Conservation (phyloP, 2,797 vertebrate genomes). For the Dendrocincla fuliginosa region DNA sequence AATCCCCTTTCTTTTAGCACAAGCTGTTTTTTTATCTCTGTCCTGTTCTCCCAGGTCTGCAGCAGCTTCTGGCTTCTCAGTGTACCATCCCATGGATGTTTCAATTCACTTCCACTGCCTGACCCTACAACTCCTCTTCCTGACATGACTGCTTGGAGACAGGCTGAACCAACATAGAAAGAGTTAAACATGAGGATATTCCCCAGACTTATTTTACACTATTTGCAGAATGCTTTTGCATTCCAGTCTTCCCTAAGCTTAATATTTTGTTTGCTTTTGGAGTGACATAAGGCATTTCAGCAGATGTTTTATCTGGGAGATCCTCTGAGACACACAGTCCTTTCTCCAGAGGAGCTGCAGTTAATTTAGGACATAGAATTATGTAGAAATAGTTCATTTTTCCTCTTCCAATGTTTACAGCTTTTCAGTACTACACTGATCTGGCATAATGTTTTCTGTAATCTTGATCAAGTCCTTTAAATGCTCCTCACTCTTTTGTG, state of each 20-base stretch:
- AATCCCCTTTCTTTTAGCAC: neutral
- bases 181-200: neutral
- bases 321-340: constrained; percentile 34
- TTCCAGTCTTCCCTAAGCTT: constrained; percentile 36
- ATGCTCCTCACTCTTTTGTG: neutral
- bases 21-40: neutral
- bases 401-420: neutral
- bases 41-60: neutral
- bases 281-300: constrained; percentile 30
- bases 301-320: constrained; percentile 60
- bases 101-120: neutral
- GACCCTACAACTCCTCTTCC: neutral
- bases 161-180: neutral
- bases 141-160: neutral
- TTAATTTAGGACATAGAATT: constrained; percentile 39
- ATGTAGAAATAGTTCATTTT: constrained; percentile 3
- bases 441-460: neutral
- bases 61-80: neutral
- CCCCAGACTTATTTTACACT: constrained; percentile 33
- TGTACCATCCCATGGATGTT: neutral
- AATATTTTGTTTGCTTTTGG: constrained; percentile 65
- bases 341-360: constrained; percentile 43
- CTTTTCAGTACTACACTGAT: neutral
- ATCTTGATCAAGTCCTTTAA: neutral
- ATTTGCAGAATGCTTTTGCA: neutral